Evolutionary conservation across 1,140 invertebrate species (phyloP), one percentile per base, ranked within the genome.

Genomic region (Teleopsis dalmanni): DNA sequence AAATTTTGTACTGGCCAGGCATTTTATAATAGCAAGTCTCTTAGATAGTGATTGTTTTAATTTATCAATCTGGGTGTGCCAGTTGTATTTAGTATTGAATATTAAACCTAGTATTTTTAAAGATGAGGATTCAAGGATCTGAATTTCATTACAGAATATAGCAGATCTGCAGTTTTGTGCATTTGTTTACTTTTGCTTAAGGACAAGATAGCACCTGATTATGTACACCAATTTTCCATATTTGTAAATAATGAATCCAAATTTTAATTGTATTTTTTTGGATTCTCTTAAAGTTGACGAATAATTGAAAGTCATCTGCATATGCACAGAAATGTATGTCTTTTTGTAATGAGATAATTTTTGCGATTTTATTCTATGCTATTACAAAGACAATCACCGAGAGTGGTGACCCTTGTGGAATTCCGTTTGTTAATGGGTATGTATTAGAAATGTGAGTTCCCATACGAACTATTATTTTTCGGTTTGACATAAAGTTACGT

Each of bases 11-110:
- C 37, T 52, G 22, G 50, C 38, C 6, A 55, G 46, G 18, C 48
- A 57, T 47, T 57, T 54, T 47, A 54, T 50, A 38, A 55, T 48
- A 31, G 52, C 48, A 21, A 50, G 40, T 19, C 40, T 44, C 21
- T 35, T 46, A 21, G 34, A 21, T 8, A 51, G 22, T 10, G 33
- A 25, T 9, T 22, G n/a, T 8, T 25, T 21, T 14, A 53, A 18
- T 34, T 42, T 27, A 25, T 40, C 26, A 27, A 47, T 49, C 27
- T 52, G 50, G 9, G 18, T 29, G 26, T 48, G 47, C 54, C 50
- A 55, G 16, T 42, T 54, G 41, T 52, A 42, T 50, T 26, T 56
- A 44, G 44, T 49, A 26, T 53, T 53, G 27, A 54, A 57, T 10
- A 40, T 41, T 11, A 55, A 1, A 9, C 49, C 53, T 21, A 55